Percentiles rank a stretch among this genome's conserved stretches.
phyloP scores from a whole-genome alignment of 2,888 invertebrate genomes.

The Catocala nupta region DNA sequence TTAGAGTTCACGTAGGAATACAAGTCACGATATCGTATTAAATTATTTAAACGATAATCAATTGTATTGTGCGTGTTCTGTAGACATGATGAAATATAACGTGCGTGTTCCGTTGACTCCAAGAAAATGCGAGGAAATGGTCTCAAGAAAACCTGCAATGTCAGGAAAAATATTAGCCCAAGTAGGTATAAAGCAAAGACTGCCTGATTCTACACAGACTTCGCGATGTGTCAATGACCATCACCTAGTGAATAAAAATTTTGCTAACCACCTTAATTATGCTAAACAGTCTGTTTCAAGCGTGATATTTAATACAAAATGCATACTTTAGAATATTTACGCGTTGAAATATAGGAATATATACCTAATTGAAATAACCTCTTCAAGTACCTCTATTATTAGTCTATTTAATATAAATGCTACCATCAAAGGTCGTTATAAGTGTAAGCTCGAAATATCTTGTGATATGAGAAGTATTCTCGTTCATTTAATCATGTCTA shows the following conservation, averaged over 20 bases:
- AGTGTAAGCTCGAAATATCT: no score
- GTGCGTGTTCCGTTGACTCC: slow-evolving; percentile 22
- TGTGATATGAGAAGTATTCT: no score
- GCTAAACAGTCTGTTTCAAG: not conserved
- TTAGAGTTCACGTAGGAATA: slow-evolving; percentile 22
- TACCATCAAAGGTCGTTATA: no score
- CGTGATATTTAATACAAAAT: not conserved
- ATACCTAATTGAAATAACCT: slow-evolving; percentile 1
- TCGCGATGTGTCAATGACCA: no score
- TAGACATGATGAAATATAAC: not conserved
- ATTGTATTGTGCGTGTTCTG: slow-evolving; percentile 25
- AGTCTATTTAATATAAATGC: not conserved
- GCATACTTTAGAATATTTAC: not conserved
- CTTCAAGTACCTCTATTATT: not conserved
- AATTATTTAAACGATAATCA: slow-evolving; percentile 44
- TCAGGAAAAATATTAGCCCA: not conserved
- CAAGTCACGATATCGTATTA: slow-evolving; percentile 31
- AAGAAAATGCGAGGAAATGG: slow-evolving; percentile 9
- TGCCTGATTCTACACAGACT: no score
- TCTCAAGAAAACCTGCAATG: not conserved
- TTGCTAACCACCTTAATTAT: not conserved
- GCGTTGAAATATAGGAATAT: not conserved
- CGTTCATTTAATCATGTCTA: no score
- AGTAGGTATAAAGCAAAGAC: no score
- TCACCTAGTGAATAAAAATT: not conserved